A percentile compares a stretch with the other conserved stretches of the same genome.
These are phyloP conservation scores for Ia io DNA, from an alignment of 2,113 vertebrate species.

Conservation along the genomic window DNA sequence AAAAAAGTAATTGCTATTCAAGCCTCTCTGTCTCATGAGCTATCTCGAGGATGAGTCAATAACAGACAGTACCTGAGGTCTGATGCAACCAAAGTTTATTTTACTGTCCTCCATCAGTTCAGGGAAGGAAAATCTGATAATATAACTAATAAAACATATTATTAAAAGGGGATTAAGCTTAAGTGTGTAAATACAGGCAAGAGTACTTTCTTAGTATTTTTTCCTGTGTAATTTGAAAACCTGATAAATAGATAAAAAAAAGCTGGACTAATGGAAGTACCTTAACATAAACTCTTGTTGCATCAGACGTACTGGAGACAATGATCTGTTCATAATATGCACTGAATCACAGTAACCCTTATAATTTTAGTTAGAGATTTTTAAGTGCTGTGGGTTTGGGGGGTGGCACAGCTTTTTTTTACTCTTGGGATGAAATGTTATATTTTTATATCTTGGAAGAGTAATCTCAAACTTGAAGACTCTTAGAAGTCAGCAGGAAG, in stretches of 20 bases:
- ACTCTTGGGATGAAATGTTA: not conserved
- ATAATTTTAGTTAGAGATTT: not conserved
- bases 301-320: not conserved
- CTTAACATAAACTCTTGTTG: not conserved
- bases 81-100: not conserved
- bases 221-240: not conserved
- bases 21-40: not conserved
- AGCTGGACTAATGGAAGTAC: not conserved
- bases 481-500: not conserved
- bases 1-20: conserved; percentile 45
- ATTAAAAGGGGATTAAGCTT: not conserved
- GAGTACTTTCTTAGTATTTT: not conserved
- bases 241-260: not conserved
- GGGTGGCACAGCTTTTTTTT: not conserved
- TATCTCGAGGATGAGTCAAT: not conserved
- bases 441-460: not conserved
- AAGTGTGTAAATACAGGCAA: not conserved
- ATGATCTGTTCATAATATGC: not conserved
- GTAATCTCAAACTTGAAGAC: not conserved
- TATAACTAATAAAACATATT: not conserved
- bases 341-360: not conserved
- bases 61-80: not conserved
- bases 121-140: not conserved
- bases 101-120: not conserved
- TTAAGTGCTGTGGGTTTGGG: not conserved